Conservation (phyloP, 2,888 invertebrate genomes). For the Netelia fuscicornis region DNA sequence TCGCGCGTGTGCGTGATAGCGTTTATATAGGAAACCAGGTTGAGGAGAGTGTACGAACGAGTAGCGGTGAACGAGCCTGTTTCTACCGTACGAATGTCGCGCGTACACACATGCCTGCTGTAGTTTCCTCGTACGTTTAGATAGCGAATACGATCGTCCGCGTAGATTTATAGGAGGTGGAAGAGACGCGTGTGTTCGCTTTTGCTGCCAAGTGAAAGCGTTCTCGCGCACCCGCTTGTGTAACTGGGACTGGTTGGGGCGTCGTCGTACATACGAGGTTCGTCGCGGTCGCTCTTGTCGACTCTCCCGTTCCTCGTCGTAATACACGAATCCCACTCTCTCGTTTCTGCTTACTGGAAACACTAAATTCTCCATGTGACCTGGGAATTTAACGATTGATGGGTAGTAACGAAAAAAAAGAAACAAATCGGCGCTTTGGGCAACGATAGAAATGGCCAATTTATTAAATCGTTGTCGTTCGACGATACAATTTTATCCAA, state of each 20-base stretch:
- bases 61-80: slow-evolving; percentile 39
- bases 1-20: background rate
- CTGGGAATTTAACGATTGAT: too few species aligned
- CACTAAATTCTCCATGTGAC: too few species aligned
- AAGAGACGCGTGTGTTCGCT: slow-evolving; percentile 40
- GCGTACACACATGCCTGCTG: background rate
- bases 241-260: slow-evolving; percentile 64
- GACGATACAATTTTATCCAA: too few species aligned
- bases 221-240: slow-evolving; percentile 69
- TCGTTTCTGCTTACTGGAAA: background rate
- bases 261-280: slow-evolving; percentile 53
- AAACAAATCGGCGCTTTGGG: too few species aligned
- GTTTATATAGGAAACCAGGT: slow-evolving; percentile 47
- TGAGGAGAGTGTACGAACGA: slow-evolving; percentile 37
- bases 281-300: slow-evolving; percentile 22
- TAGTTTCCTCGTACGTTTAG: background rate
- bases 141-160: background rate
- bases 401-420: too few species aligned
- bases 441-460: too few species aligned
- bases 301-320: slow-evolving; percentile 36
- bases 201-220: slow-evolving; percentile 72
- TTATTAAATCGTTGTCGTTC: too few species aligned
- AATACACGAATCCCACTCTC: slow-evolving; percentile 53
- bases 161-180: background rate
- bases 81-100: slow-evolving; percentile 3